These are phyloP conservation scores for Coremacera marginata DNA, from an alignment of 2,888 invertebrate genomes.

Conservation along the genomic window DNA sequence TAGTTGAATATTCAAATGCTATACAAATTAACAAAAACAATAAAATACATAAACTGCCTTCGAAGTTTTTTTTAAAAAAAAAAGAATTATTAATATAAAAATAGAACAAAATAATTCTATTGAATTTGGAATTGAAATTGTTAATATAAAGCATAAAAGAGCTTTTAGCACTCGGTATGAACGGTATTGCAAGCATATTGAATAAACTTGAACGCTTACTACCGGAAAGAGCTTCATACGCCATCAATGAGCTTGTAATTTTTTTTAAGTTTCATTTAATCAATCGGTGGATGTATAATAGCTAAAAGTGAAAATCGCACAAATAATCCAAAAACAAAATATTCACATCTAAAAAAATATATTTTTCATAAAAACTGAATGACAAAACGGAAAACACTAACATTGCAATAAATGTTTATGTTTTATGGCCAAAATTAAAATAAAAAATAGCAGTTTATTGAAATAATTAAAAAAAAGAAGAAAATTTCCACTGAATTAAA, in stretches of 20 bases:
- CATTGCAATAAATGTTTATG: not conserved
- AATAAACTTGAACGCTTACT: conserved; percentile 4
- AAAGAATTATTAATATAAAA: not conserved
- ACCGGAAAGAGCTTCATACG: conserved; percentile 30
- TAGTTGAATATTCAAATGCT: not conserved
- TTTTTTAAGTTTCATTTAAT: conserved; percentile 26
- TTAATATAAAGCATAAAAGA: conserved; percentile 12
- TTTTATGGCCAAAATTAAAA: not conserved
- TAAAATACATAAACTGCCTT: not conserved
- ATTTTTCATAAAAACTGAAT: not conserved
- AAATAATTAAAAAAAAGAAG: not conserved
- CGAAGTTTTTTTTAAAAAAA: not conserved
- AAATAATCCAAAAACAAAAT: not conserved
- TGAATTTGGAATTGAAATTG: conserved; percentile 16
- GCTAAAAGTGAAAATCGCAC: conserved; percentile 22
- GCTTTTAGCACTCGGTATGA: not conserved
- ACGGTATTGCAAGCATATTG: not conserved
- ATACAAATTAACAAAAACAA: not conserved
- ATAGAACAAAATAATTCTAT: conserved; percentile 15
- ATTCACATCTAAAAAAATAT: not conserved
- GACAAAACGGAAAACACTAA: not conserved
- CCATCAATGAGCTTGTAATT: conserved; percentile 31
- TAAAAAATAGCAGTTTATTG: not conserved
- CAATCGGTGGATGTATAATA: conserved; percentile 20
- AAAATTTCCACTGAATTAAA: too few relatives aligned